Evolutionary conservation across 1,140 invertebrate genomes (phyloP), one percentile per base, ranked within the genome.

Genomic region (Aricia agestis): DNA sequence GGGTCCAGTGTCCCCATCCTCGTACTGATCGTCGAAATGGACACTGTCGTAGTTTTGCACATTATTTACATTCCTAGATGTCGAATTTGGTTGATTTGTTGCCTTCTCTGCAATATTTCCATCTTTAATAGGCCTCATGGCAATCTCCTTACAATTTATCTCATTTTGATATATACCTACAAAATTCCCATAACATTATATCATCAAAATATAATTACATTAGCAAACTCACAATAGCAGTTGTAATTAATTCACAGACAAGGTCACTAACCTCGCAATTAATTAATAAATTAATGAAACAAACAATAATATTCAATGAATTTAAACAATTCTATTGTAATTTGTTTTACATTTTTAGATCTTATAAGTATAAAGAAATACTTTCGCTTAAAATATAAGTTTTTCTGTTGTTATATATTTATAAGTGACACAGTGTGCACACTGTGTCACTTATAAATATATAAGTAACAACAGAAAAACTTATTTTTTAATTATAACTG

Each of bases 1-100:
- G 0, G 95, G 95, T 5, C 95, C 95, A 4, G 95, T 84, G 61
- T 84, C 78, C 10, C 72, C 68, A 72, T 73, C 61, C 41, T 82
- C 79, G 69, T 82, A 81, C 11, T 78, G 76, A 41, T 84, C 82
- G 42, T 76, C 76, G 11, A 41, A 7, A 18, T 69, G 32, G 11
- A 41, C 41, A 61, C 36, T 59, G 71, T 68, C 52, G 76, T 73
- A 71, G 52, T 31, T 61, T 41, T 69, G 68, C 45, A 42, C 57
- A 69, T 41, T 69, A 69, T 63, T 63, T 10, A 32, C 18, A 41
- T 69, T 58, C 0, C 11, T 63, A 42, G 36, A 63, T 15, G 18
- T 61, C 11, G 68, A 41, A 10, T 69, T 69, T 41, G 68, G 18
- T 63, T 19, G 58, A 18, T 41, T 69, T 18, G 2, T 61, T 61